A percentile compares a stretch with the other conserved stretches of the same genome.
Conservation (phyloP, 2,113 vertebrate species). For the Caloenas nicobarica region DNA sequence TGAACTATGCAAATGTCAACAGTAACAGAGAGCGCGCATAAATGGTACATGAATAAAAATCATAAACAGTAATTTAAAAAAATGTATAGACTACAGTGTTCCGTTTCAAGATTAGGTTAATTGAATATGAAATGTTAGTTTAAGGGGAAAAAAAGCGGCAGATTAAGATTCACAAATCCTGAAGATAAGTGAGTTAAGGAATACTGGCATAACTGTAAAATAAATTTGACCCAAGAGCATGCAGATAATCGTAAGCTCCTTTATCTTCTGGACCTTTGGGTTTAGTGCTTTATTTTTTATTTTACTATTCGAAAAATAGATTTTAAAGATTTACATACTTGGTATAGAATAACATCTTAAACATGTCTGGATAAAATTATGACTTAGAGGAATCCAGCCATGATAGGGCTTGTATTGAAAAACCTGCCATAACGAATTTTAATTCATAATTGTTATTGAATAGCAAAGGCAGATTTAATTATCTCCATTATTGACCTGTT, state of each 20-base stretch:
- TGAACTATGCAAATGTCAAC: constrained; percentile 20
- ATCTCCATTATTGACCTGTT: constrained; percentile 46
- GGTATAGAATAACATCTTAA: constrained; percentile 42
- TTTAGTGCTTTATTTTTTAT: constrained; percentile 32
- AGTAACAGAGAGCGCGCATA: constrained; percentile 17
- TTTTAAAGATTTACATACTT: constrained; percentile 61
- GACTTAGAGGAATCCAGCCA: constrained; percentile 34
- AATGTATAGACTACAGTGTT: background rate
- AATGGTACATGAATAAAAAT: constrained; percentile 26
- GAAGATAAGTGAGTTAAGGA: constrained; percentile 21
- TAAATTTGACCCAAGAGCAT: background rate
- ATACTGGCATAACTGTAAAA: background rate
- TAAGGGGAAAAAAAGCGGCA: background rate
- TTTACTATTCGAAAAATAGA: constrained; percentile 55
- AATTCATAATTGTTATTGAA: constrained; percentile 68
- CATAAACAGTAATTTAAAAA: constrained; percentile 25
- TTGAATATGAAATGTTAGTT: constrained; percentile 41
- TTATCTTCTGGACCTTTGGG: constrained; percentile 19
- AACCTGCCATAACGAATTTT: constrained; percentile 54
- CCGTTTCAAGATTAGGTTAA: constrained; percentile 36
- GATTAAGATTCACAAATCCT: constrained; percentile 20
- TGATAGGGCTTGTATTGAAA: constrained; percentile 44
- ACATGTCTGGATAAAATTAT: constrained; percentile 50
- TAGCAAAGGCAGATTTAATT: constrained; percentile 59
- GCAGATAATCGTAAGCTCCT: constrained; percentile 17